phyloP scores from a whole-genome alignment of 2,113 vertebrate genomes.

The Lepus americanus region DNA sequence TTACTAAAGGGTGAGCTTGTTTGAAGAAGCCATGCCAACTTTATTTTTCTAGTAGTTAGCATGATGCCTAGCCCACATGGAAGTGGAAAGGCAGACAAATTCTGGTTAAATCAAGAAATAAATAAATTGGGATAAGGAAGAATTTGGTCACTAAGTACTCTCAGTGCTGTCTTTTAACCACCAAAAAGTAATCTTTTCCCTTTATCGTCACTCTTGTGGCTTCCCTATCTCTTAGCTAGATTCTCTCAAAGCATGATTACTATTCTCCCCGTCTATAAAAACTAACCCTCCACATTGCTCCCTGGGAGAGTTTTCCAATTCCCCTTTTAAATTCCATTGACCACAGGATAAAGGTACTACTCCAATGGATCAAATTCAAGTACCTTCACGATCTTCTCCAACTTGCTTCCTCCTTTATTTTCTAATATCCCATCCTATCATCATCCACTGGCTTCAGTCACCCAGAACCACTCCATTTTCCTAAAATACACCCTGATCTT shows the following conservation, averaged over 20 bases:
- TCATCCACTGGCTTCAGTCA: not conserved
- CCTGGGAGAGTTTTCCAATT: not conserved
- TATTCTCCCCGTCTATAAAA: not conserved
- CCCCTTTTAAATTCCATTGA: not conserved
- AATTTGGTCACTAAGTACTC: not conserved
- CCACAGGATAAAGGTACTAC: not conserved
- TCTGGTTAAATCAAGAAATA: constrained; percentile 19
- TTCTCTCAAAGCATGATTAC: not conserved
- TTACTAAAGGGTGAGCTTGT: constrained; percentile 12
- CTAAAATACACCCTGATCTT: not conserved
- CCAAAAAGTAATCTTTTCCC: not conserved
- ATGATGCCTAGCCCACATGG: constrained; percentile 21
- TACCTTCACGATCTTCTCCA: not conserved
- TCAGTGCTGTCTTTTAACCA: not conserved
- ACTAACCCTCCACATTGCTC: not conserved
- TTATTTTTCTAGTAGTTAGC: constrained; percentile 60
- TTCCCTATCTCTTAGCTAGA: not conserved
- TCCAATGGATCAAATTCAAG: not conserved
- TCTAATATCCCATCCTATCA: not conserved
- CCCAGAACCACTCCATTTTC: not conserved
- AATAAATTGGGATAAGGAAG: not conserved
- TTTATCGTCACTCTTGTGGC: not conserved
- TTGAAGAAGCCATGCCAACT: not conserved
- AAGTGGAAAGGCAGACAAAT: not conserved
- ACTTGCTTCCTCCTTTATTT: not conserved